Base-by-base conservation (phyloP, 2,797 vertebrate species). In the Microctenopoma lineatum region DNA sequence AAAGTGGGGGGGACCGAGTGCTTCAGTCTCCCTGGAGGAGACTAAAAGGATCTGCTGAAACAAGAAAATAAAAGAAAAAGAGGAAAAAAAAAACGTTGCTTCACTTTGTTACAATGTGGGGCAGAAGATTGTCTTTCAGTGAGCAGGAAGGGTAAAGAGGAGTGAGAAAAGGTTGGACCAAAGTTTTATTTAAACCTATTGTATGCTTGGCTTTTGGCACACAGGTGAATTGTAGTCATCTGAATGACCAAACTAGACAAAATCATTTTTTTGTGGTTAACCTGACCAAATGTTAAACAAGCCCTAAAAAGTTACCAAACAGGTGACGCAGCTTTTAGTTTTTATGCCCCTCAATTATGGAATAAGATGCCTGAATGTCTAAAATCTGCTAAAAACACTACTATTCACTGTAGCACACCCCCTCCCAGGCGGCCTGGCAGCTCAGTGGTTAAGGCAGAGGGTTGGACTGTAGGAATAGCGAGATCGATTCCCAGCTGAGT, bases 11-110 rank as follows among this genome's bases (percentile, higher is more conserved):
- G 64, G 79, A 78, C 71, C 12, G 8, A 60, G 67, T 14, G 59
- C 65, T 56, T 66, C 59, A 5, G 5, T 81, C 61, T 85, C 85
- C 81, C 75, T 70, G 63, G 87, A 86, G 85, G 70, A 77, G 66
- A 57, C 70, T 81, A 76, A 86, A 86, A 76, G 79, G 76, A 83
- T 80, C 70, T 48, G 42, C 61, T 50, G 27, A 41, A 69, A 75
- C 58, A 74, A 70, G 39, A 66, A 65, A 75, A 70, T 39, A 39
- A 68, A 74, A 56, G 41, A 46, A 55, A 52, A 54, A 47, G 8
- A 57, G 26, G 66, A 61, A 77, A 34, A 84, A 74, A 34, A 84
- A 74, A 71, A 32, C 7, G 54, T 73, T 57, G 41, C 66, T 77
- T 66, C 76, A 61, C 64, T 66, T 75, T 65, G 29, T 72, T 27